phyloP scores from a whole-genome alignment of 2,113 vertebrate genomes.

The Erinaceus europaeus region DNA sequence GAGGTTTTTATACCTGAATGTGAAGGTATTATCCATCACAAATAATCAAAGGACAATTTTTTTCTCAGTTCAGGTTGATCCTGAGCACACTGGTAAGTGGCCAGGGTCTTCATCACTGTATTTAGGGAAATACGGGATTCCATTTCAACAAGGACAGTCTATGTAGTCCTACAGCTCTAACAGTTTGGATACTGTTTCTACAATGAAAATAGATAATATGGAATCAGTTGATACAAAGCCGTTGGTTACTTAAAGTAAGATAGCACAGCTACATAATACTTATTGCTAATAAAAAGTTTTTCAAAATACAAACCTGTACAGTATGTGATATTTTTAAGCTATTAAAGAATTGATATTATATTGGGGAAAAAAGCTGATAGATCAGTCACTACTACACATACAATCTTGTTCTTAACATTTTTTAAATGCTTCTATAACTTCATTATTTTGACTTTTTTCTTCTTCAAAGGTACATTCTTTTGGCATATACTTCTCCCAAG shows the following conservation, averaged over 20 bases:
- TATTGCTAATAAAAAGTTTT: neutral
- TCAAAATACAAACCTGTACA: neutral
- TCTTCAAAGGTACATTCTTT: conserved; percentile 52
- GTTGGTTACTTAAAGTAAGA: conserved; percentile 10
- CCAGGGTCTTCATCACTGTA: neutral
- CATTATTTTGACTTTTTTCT: conserved; percentile 49
- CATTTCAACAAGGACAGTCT: neutral
- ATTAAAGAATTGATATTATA: conserved; percentile 1
- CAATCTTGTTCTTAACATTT: conserved; percentile 12
- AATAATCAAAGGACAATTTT: conserved; percentile 23
- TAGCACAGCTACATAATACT: neutral
- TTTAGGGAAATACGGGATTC: neutral
- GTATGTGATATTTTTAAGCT: neutral
- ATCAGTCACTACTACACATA: neutral
- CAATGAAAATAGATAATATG: conserved; percentile 8
- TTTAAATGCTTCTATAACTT: neutral
- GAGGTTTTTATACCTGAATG: conserved; percentile 19
- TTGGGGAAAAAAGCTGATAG: neutral
- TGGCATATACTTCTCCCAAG: conserved; percentile 18
- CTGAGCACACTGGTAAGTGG: neutral
- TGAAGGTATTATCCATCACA: conserved; percentile 9
- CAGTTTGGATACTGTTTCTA: conserved; percentile 1
- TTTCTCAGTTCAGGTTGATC: neutral
- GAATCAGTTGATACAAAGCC: neutral
- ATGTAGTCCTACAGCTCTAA: conserved; percentile 11